phyloP scores from a whole-genome alignment of 2,888 invertebrate genomes.

The Dendrolimus houi region DNA sequence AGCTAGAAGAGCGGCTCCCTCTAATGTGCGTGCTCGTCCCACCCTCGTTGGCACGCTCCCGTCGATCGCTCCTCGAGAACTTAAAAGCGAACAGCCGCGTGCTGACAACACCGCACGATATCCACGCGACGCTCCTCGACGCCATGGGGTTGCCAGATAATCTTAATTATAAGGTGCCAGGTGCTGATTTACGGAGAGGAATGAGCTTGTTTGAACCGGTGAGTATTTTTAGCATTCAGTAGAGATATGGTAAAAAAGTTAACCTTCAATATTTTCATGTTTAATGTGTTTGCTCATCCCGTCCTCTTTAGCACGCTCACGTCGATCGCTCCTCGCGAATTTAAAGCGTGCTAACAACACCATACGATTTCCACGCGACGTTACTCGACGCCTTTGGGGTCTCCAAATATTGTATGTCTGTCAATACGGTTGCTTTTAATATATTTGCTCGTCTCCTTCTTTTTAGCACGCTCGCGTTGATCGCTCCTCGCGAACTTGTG shows the following conservation, averaged over 20 bases:
- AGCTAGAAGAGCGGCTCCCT: slow-evolving; percentile 93
- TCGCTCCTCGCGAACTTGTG: slow-evolving; percentile 79
- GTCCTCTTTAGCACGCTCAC: no score
- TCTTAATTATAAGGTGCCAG: slow-evolving; percentile 47
- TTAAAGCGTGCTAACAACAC: no score
- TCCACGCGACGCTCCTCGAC: slow-evolving; percentile 81
- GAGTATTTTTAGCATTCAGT: slow-evolving; percentile 10
- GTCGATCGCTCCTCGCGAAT: no score
- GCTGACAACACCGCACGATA: slow-evolving; percentile 92
- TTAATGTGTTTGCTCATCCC: no score
- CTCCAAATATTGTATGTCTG: slow-evolving; percentile 35
- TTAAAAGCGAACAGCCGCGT: slow-evolving; percentile 80
- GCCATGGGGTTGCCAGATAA: slow-evolving; percentile 71
- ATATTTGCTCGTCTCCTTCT: slow-evolving; percentile 84
- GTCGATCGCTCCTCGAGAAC: slow-evolving; percentile 78
- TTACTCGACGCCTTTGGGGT: no score
- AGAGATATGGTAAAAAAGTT: no score
- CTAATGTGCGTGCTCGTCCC: slow-evolving; percentile 90
- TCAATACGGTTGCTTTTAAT: slow-evolving; percentile 95
- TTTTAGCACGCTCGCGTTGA: slow-evolving; percentile 78
- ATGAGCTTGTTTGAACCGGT: slow-evolving; percentile 80
- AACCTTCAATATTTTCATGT: no score
- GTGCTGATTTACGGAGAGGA: slow-evolving; percentile 72
- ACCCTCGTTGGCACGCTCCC: slow-evolving; percentile 76
- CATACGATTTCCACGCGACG: no score